Percentiles rank a stretch among this genome's conserved stretches.
Conservation (phyloP, 1,140 invertebrate genomes). For the Neodiprion virginianus region DNA sequence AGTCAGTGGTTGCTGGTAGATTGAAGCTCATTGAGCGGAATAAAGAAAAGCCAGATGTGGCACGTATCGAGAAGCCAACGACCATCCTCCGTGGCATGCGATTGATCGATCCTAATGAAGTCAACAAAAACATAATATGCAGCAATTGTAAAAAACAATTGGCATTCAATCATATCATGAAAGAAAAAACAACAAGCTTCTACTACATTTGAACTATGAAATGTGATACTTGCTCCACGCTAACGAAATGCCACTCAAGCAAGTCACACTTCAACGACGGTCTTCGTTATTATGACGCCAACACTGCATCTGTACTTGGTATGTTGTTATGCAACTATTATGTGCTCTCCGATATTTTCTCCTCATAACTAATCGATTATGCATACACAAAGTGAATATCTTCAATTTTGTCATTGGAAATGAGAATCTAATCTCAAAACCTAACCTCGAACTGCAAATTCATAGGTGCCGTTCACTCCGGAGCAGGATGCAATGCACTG, state of each 20-base stretch:
- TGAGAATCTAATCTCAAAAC: too few species aligned
- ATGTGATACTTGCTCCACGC: slow-evolving; percentile 10
- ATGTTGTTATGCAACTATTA: slow-evolving; percentile 12
- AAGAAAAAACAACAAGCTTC: background rate
- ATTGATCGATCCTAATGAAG: slow-evolving; percentile 14
- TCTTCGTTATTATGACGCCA: slow-evolving; percentile 9
- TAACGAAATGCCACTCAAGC: slow-evolving; percentile 8
- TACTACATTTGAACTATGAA: slow-evolving; percentile 8
- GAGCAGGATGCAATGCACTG: too few species aligned
- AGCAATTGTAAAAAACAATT: slow-evolving; percentile 2
- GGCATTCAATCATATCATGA: background rate
- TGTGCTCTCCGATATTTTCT: background rate
- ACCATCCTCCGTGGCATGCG: slow-evolving; percentile 12
- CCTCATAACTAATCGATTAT: background rate
- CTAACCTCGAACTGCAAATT: too few species aligned
- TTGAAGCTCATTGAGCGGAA: too few species aligned
- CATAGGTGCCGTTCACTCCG: too few species aligned
- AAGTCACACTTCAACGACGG: slow-evolving; percentile 15
- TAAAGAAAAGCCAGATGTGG: too few species aligned
- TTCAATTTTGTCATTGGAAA: too few species aligned
- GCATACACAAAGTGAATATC: background rate
- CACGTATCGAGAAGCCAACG: slow-evolving; percentile 1
- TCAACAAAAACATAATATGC: slow-evolving; percentile 16
- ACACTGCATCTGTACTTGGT: slow-evolving; percentile 12
- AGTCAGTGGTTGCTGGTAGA: too few species aligned